Base-by-base conservation (phyloP, 2,797 vertebrate species). In the Urophycis tenuis region DNA sequence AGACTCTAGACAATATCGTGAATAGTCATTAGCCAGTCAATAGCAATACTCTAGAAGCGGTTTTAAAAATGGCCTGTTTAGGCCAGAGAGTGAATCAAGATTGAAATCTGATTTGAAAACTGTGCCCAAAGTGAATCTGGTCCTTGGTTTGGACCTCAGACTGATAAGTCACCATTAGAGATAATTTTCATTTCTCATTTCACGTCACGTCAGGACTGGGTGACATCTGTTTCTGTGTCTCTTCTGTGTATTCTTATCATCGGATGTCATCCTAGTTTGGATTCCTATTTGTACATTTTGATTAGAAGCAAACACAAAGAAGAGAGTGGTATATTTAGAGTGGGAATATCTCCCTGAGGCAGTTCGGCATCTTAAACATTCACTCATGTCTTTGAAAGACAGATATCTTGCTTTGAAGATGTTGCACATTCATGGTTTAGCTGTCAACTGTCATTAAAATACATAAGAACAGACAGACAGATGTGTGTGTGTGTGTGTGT, bases 391-490 rank as follows among this genome's bases (percentile, higher is more conserved):
- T 67, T n/a, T 67, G 60, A 67, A 67, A 67, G 60, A 30, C 60
- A 12, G 60, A 67, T 29, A 67, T 67, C 60, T 67, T 67, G 53
- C 60, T 67, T 67, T 67, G 60, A 67, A 67, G 60, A 67, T 67
- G 60, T 67, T 67, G 60, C 60, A 67, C 60, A 67, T 67, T 67
- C 60, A 67, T 67, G 60, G 60, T 67, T 67, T 67, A 67, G 60
- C 60, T 67, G 60, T 67, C 60, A 67, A 67, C n/a, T 67, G 60
- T 67, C 60, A 67, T 67, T 67, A 67, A 60, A 67, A 67, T 67
- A 67, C 60, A 67, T 67, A 67, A 53, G 45, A 53, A 67, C 60
- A 67, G 60, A 67, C 60, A 67, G 60, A 67, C 53, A 60, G 53
- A 60, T 49, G 36, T 53, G 41, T 39, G 36, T 39, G 36, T 39